Percentiles rank a stretch among this genome's conserved stretches.
Evolutionary conservation across 2,888 invertebrate species (phyloP).

Genomic region (Steinernema carpocapsae): DNA sequence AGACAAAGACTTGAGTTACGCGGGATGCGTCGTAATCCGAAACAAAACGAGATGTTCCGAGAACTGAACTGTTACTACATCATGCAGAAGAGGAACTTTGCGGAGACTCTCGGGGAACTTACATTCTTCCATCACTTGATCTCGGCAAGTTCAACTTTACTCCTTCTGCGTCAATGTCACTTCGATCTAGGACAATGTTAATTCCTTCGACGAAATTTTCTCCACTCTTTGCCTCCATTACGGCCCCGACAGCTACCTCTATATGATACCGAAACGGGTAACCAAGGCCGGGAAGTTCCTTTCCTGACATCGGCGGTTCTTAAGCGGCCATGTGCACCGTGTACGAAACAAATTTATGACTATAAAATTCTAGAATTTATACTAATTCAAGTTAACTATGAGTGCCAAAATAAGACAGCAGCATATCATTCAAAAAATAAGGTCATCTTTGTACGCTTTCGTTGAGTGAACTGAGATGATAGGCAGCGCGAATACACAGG

Average conservation of each 20-base stretch:
- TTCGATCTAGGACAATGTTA: neutral
- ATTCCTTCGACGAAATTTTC: neutral
- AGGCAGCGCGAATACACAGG: conserved; percentile 33
- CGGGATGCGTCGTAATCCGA: neutral
- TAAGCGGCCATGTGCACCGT: no score
- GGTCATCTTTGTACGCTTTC: neutral
- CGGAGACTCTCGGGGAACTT: neutral
- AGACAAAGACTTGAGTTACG: neutral
- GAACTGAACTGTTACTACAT: neutral
- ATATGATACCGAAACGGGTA: conserved; percentile 15
- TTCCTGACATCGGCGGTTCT: no score
- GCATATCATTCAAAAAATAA: neutral
- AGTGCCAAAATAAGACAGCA: neutral
- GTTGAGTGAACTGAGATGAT: conserved; percentile 28
- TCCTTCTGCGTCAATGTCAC: neutral
- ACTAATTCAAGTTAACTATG: neutral
- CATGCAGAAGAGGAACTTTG: neutral
- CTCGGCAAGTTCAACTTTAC: neutral
- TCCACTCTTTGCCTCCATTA: neutral
- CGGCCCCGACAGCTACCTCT: conserved; percentile 14
- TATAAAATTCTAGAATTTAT: conserved; percentile 10
- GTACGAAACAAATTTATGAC: conserved; percentile 12
- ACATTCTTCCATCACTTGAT: neutral
- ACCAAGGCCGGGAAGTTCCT: no score
- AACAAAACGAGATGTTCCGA: conserved; percentile 10